Base-by-base conservation (phyloP, 2,113 vertebrate species). In the Pteruthius melanotis region DNA sequence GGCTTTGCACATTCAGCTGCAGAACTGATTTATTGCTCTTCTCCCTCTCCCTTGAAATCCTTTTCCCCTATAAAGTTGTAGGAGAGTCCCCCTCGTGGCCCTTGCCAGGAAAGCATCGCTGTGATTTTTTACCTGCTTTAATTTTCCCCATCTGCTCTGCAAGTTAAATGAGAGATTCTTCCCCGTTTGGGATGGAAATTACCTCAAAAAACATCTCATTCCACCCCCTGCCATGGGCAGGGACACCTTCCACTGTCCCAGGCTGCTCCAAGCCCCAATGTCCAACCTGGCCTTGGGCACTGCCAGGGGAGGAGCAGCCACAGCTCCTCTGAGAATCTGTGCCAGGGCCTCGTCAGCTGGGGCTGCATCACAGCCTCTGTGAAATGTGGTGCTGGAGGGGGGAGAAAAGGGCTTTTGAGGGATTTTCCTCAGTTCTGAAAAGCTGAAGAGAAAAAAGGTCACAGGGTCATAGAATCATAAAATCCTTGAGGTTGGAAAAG, bases 81-180 rank as follows among this genome's bases (percentile, higher is more conserved):
- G 39, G 39, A 74, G 94, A 91, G 83, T 84, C 83, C 92, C 79
- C 9, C 94, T 81, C 81, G 94, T 78, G 94, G 91, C n/a, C 23
- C 8, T 21, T 35, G 30, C 52, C 44, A 35, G 82, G 60, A 81
- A 66, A 87, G 60, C 86, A 35, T n/a, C 5, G 4, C 28, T 68
- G 15, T 7, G 44, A 33, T 64, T 52, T 69, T 20, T 69, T 8
- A 23, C 3, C 30, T 24, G 22, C 4, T 75, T 39, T 24, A 2
- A 15, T 54, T 81, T 57, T 66, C 18, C 30, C 50, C 11, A 20
- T 18, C 31, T 23, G 22, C 7, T 60, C 72, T 61, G 24, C n/a
- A 53, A 37, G 8, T 21, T 44, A 14, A 31, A 64, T 52, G 19
- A 10, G 3, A 21, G 53, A 66, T 45, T 82, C 19, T 28, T 45